Conservation (phyloP, 2,797 vertebrate genomes). For the Chrysocyon brachyurus region DNA sequence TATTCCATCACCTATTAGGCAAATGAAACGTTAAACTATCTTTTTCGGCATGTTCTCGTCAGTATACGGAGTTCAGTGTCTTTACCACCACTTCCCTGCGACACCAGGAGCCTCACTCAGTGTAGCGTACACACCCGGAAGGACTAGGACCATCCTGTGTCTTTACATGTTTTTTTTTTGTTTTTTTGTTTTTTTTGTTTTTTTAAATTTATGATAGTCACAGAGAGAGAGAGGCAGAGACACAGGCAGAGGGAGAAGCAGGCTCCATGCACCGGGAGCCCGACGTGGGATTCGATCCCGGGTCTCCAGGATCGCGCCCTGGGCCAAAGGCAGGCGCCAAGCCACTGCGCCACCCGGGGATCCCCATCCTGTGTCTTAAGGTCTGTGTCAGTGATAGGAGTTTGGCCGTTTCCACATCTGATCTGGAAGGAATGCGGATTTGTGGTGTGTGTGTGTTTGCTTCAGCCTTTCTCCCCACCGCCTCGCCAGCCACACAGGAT, state of each 20-base stretch:
- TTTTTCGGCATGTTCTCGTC: slow-evolving; percentile 9
- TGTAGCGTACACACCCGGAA: neutral
- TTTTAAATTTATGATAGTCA: too few species aligned
- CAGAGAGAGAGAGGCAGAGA: too few species aligned
- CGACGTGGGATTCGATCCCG: too few species aligned
- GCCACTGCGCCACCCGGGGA: too few species aligned
- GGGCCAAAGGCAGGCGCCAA: too few species aligned
- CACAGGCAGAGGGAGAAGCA: too few species aligned
- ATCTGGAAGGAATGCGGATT: neutral
- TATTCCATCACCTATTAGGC: neutral
- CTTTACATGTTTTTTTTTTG: too few species aligned
- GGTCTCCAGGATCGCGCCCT: too few species aligned
- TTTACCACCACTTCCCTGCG: neutral
- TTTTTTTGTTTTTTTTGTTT: too few species aligned
- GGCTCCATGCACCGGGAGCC: too few species aligned
- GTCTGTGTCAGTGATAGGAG: neutral
- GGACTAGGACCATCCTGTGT: neutral
- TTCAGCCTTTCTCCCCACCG: neutral
- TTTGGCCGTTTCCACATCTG: neutral
- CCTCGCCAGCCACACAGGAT: neutral
- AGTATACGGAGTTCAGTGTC: neutral
- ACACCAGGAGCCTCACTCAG: neutral
- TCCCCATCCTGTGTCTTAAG: neutral
- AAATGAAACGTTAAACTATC: neutral
- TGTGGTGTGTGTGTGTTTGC: neutral